Base-by-base conservation (phyloP, 2,888 invertebrate genomes). In the Stramonita haemastoma region DNA sequence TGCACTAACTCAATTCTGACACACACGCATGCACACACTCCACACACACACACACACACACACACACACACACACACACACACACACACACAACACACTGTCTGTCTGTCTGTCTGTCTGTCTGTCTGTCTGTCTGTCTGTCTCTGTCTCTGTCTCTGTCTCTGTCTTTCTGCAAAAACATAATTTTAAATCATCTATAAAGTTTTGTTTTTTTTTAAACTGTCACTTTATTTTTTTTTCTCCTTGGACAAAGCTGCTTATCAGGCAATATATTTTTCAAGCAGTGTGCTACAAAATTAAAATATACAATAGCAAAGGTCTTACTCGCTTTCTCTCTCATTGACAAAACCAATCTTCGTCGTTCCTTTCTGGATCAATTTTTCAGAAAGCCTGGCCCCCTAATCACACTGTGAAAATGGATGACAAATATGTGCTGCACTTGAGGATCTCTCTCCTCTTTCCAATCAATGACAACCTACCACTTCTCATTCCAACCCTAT, bases 81-180 rank as follows among this genome's bases (percentile, higher is more conserved):
- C 77, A 77, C 77, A 77, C 77, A n/a, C n/a, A 77, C 77, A 29
- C 29, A 17, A 19, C 5, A n/a, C 19, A 17, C 34, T 77, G 32
- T 87, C 36, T 87, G 15, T 46, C 46, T 46, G 46, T 46, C 46
- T 46, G 46, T 46, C 46, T 46, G 46, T 46, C 46, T 46, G 46
- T 87, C 87, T 87, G 77, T 87, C 36, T 87, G 77, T 73, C 77
- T 87, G 77, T 87, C 87, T 87, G 77, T 87, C 87, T 87, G 32
- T 87, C 87, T 73, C 77, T 87, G 77, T 87, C 77, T 87, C 87
- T 87, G 77, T 87, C 87, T 87, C 77, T 88, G 1, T n/a, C 81
- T 88, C 56, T 46, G 81, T 81, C 56, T 77, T 36, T 77, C 4
- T 77, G 26, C n/a, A 22, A 26, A 13, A 46, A 46, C 46, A 46